phyloP scores from a whole-genome alignment of 2,113 vertebrate species.

The Electrona antarctica region DNA sequence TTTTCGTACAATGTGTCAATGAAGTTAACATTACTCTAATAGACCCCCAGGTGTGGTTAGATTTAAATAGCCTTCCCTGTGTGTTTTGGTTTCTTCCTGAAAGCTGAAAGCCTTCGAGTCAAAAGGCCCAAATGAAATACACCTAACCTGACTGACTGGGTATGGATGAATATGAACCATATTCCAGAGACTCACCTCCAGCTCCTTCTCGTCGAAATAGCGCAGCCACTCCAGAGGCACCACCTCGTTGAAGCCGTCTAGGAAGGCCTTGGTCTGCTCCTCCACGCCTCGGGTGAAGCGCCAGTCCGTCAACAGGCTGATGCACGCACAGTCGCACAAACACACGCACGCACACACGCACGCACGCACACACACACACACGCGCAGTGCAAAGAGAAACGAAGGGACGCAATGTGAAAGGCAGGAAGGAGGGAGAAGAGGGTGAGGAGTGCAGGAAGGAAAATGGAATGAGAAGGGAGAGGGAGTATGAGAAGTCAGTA shows the following conservation, averaged over 20 bases:
- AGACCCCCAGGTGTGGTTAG: too few relatives aligned
- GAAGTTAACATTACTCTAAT: too few relatives aligned
- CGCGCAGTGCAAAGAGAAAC: not conserved
- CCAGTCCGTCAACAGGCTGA: constrained; percentile 96
- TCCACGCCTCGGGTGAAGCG: constrained; percentile 94
- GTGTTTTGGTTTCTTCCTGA: too few relatives aligned
- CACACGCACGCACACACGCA: too few relatives aligned
- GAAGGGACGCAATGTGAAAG: not conserved
- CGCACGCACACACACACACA: too few relatives aligned
- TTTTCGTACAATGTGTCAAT: too few relatives aligned
- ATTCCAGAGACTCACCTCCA: constrained; percentile 81
- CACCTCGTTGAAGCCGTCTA: constrained; percentile 97
- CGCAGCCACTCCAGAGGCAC: constrained; percentile 96
- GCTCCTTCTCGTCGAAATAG: constrained; percentile 97
- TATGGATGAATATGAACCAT: too few relatives aligned
- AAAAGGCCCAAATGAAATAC: too few relatives aligned
- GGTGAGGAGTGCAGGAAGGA: not conserved
- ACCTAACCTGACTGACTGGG: too few relatives aligned
- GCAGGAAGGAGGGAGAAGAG: not conserved
- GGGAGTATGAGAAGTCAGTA: not conserved
- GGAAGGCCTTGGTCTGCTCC: constrained; percentile 96
- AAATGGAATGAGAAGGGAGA: not conserved
- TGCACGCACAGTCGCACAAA: not conserved
- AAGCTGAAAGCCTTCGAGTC: too few relatives aligned
- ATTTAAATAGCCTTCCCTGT: too few relatives aligned